Base-by-base conservation (phyloP, 2,888 invertebrate genomes). In the Plagodis dolabraria region DNA sequence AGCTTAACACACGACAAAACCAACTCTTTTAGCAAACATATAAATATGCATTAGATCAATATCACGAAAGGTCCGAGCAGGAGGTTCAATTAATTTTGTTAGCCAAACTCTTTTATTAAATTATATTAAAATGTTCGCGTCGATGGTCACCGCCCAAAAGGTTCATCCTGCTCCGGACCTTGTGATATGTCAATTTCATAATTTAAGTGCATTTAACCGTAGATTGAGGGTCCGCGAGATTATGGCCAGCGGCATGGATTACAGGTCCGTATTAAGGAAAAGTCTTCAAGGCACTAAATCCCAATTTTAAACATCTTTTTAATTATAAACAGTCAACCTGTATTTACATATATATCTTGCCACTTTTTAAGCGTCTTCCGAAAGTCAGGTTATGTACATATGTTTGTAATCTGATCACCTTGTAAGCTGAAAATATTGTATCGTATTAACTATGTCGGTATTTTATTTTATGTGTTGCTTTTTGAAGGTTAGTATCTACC, bases 201-300 rank as follows among this genome's bases (percentile, higher is more conserved):
- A 92, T 92, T 92, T 89, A 89, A 92, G 89, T 88, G 85, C 91
- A 86, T 88, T 89, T 92, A 91, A 92, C 92, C 92, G 89, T 90
- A 67, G 71, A 34, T 70, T 68, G 71, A 68, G 73, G 80, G 85
- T 40, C 75, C 74, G 60, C 65, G 82, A 85, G 89, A 90, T 91
- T 92, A 89, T 78, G 80, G 70, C 71, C 68, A 74, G 75, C 78
- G 80, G 70, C 71, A 68, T 73, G 75, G 78, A 8, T 35, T 5
- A 45, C 43, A 58, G 58, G 49, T 12, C 5, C 10, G 53, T 35
- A 53, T 40, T 40, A 8, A 8, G 10, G 40, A 40, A 10, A 22
- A 22, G 4, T 22, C 22, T 22, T 22, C 1, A 22, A 22, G 22
- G 1, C 22, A 22, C 22, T 22, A 22, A 22, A 1, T 22, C 22